These are phyloP conservation scores for Alosa alosa DNA, from an alignment of 2,113 vertebrate species.

Conservation along the genomic window DNA sequence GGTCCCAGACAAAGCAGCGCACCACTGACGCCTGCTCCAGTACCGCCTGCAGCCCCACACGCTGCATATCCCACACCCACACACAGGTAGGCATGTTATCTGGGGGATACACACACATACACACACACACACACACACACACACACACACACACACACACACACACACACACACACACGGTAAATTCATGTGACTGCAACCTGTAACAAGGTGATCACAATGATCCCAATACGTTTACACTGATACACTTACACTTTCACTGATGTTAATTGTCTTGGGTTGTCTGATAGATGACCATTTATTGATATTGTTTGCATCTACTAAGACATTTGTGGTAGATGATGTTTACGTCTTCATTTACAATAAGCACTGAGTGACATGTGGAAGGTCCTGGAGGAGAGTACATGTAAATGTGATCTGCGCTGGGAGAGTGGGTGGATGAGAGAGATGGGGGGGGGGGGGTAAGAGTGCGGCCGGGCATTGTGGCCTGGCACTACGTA, in stretches of 20 bases:
- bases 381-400: too few species aligned
- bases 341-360: neutral
- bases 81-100: slow-evolving; percentile 83
- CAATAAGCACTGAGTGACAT: too few species aligned
- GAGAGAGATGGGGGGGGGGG: too few species aligned
- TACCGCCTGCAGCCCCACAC: slow-evolving; percentile 78
- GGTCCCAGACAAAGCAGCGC: slow-evolving; percentile 89
- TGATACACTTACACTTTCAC: too few species aligned
- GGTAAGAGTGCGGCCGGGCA: neutral
- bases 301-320: neutral
- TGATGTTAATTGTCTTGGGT: too few species aligned
- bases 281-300: too few species aligned
- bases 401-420: too few species aligned
- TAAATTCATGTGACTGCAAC: neutral
- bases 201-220: neutral
- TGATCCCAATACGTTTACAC: neutral
- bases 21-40: slow-evolving; percentile 82
- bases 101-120: slow-evolving; percentile 51
- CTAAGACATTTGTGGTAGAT: neutral
- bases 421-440: neutral
- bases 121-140: neutral
- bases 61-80: slow-evolving; percentile 93
- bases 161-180: slow-evolving; percentile 14
- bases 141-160: slow-evolving; percentile 2
- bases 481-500: slow-evolving; percentile 22